Percentiles rank a stretch among this genome's conserved stretches.
phyloP scores from a whole-genome alignment of 1,140 invertebrate species.

The Drosophila tsacasi region DNA sequence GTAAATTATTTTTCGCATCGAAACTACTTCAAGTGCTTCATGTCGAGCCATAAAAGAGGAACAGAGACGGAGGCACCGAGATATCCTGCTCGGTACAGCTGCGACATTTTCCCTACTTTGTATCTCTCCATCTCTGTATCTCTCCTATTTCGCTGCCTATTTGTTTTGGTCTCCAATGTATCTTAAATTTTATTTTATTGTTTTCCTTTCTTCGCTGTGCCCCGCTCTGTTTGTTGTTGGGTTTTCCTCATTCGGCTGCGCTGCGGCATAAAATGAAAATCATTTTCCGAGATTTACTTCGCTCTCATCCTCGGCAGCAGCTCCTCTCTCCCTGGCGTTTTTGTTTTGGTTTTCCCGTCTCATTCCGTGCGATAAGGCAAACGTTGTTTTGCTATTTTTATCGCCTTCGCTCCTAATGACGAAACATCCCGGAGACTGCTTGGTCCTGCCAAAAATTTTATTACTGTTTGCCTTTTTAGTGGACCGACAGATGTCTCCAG shows the following conservation, averaged over 20 bases:
- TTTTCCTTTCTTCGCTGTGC: slow-evolving; percentile 51
- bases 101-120: slow-evolving; percentile 64
- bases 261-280: slow-evolving; percentile 49
- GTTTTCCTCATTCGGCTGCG: slow-evolving; percentile 30
- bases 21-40: slow-evolving; percentile 68
- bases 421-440: slow-evolving; percentile 47
- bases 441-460: slow-evolving; percentile 57
- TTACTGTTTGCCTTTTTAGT: slow-evolving; percentile 76
- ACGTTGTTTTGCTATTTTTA: slow-evolving; percentile 68
- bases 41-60: slow-evolving; percentile 15
- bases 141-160: slow-evolving; percentile 70
- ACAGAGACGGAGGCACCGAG: slow-evolving; percentile 14
- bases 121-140: slow-evolving; percentile 22
- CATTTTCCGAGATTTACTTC: slow-evolving; percentile 49
- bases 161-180: slow-evolving; percentile 79
- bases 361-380: slow-evolving; percentile 30
- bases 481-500: slow-evolving; percentile 59
- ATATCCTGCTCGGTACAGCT: slow-evolving; percentile 56
- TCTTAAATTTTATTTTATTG: slow-evolving; percentile 81
- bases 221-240: slow-evolving; percentile 16
- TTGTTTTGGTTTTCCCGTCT: slow-evolving; percentile 25
- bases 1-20: slow-evolving; percentile 53
- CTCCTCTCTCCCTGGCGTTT: neutral
- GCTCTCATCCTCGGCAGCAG: slow-evolving; percentile 11
- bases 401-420: slow-evolving; percentile 63